These are phyloP conservation scores for Tupaia tana DNA, from an alignment of 2,113 vertebrate genomes.

Conservation along the genomic window DNA sequence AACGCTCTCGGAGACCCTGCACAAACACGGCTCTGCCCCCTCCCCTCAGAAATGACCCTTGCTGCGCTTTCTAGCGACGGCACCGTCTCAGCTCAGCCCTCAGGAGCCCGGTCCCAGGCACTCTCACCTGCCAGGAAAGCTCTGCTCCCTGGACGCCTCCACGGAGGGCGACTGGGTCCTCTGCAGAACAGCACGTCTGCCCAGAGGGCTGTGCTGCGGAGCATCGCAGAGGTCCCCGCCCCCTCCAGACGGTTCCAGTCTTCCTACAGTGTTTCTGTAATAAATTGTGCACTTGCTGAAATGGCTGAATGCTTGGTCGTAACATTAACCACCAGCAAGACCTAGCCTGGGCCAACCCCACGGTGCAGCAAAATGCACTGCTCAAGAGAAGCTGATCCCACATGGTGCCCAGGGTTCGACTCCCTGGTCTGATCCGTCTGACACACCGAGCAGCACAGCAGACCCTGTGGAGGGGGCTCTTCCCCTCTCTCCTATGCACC, in stretches of 20 bases:
- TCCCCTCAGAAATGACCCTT: conserved; percentile 53
- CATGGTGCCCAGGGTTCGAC: too few species aligned
- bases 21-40: neutral
- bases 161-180: neutral
- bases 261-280: neutral
- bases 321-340: neutral
- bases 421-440: too few species aligned
- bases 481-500: too few species aligned
- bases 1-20: fast-evolving
- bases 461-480: too few species aligned
- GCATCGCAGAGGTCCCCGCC: too few species aligned
- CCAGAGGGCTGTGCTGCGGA: neutral
- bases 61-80: conserved; percentile 58
- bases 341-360: too few species aligned
- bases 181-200: neutral
- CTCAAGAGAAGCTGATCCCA: too few species aligned
- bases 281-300: neutral
- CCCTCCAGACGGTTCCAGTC: neutral
- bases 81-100: neutral
- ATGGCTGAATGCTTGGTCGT: neutral
- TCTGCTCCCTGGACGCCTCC: neutral
- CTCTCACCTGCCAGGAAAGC: neutral
- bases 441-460: too few species aligned
- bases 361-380: too few species aligned
- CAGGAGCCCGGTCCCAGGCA: fast-evolving